Evolutionary conservation across 2,113 vertebrate genomes (phyloP), one percentile per base, ranked within the genome.

Genomic region (Pelvicachromis taeniatus): DNA sequence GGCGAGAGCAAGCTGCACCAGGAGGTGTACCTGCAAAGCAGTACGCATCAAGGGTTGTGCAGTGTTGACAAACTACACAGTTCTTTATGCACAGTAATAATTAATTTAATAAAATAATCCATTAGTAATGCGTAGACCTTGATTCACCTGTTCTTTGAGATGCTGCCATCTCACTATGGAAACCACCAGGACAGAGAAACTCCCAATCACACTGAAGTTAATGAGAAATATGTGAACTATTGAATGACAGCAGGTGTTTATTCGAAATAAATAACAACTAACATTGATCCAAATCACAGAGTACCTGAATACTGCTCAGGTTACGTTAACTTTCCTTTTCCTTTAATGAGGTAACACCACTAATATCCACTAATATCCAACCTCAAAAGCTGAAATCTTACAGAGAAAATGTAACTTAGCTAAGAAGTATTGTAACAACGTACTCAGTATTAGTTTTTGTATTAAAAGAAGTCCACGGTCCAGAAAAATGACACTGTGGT

Each of bases 1-100:
- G 2, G 96, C 96, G 80, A 97, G 88, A 14, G 96, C 90, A 0
- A 97, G 94, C 80, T 97, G 97, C 86, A 95, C 91, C 61, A 97
- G 92, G 7, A 97, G 94, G 1, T 94, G 93, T 19, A 91, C 91
- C 92, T 93, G 81, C 23, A 84, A 78, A 78, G 26, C 91, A 29
- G 63, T 13, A 79, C 23, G 56, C 7, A 29, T 21, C 13, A 77
- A 45, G 7, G 6, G 21, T 16, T 23, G 3, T 54, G 42, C 19
- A 23, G 38, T 14, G 6, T 2, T 77, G 13, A 7, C 26, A 68
- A 82, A 9, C 54, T 59, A 17, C 38, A 6, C 23, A 50, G 42
- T 50, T 73, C 68, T 26, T 75, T 19, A 23, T 26, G 0, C 65
- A 40, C 3, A 21, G 19, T 38, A 63, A 38, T 63, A 8, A 13